phyloP scores from a whole-genome alignment of 2,888 invertebrate genomes.

The Mimumesa dahlbomi region DNA sequence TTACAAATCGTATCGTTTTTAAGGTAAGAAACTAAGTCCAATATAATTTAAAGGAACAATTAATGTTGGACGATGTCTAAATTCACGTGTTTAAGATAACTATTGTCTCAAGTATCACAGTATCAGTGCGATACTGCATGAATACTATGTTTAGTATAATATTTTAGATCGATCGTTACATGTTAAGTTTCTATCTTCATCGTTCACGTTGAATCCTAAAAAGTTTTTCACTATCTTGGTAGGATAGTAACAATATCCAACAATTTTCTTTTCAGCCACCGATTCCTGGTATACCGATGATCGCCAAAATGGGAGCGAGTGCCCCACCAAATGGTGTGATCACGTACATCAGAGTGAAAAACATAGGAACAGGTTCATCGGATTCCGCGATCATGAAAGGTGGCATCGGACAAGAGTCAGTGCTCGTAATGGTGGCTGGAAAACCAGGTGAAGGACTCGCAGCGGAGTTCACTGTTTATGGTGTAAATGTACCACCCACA shows the following conservation, averaged over 20 bases:
- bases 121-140: no score
- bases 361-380: constrained; percentile 31
- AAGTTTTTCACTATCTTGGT: no score
- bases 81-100: no score
- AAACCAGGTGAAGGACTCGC: constrained; percentile 37
- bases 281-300: constrained; percentile 30
- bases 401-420: constrained; percentile 29
- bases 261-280: constrained; percentile 51
- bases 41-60: no score
- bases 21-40: no score
- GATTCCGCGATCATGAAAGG: constrained; percentile 45
- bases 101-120: no score
- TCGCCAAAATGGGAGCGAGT: constrained; percentile 40
- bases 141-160: no score
- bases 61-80: no score
- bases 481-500: background rate
- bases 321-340: constrained; percentile 34
- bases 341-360: constrained; percentile 51
- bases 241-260: no score
- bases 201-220: no score
- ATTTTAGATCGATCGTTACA: no score
- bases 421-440: constrained; percentile 47
- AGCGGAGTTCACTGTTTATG: constrained; percentile 53
- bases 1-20: constrained; percentile 42
- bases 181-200: no score